Evolutionary conservation across 2,113 vertebrate genomes (phyloP), one percentile per base, ranked within the genome.

Genomic region (Natator depressus): DNA sequence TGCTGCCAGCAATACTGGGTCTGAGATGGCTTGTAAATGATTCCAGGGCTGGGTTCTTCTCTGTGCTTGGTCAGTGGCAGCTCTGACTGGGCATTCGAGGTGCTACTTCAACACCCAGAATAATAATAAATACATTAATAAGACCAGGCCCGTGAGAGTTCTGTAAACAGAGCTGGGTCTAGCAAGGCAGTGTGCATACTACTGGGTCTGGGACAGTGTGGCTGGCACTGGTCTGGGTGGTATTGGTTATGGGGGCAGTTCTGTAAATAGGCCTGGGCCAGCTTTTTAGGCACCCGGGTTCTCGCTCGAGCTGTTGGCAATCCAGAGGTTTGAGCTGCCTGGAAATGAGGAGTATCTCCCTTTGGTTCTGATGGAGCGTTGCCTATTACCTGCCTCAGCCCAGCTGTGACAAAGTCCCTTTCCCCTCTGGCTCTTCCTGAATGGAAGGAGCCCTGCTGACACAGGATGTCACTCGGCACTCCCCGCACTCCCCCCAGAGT

Each of bases 1-100:
- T 55, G 80, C 42, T 2, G n/a, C 0, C 2, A 57, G 57, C 81
- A 17, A 6, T 1, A 7, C 22, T 55, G 72, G 31, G 13, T 13
- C 75, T 47, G 75, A 78, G 38, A 3, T 42, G 38, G 20, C 38
- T 69, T 69, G 35, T 35, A n/a, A 8, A n/a, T 31, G 19, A n/a
- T 38, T 72, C 35, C 65, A 72, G 35, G 65, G 8, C n/a, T 72
- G 65, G 17, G 9, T 72, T 38, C n/a, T 29, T 59, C 57, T 59
- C 57, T 12, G 57, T 59, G 57, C 57, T 29, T n/a, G 65, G 65
- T 72, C 31, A 17, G 7, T 19, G 17, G 27, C 57, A 69, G 59
- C 59, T 65, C 62, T n/a, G 62, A 8, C n/a, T 20, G n/a, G 19
- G n/a, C n/a, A 5, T n/a, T 20, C 17, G 8, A 72, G 31, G 16